phyloP scores from a whole-genome alignment of 2,888 invertebrate genomes.

The Myopa testacea region DNA sequence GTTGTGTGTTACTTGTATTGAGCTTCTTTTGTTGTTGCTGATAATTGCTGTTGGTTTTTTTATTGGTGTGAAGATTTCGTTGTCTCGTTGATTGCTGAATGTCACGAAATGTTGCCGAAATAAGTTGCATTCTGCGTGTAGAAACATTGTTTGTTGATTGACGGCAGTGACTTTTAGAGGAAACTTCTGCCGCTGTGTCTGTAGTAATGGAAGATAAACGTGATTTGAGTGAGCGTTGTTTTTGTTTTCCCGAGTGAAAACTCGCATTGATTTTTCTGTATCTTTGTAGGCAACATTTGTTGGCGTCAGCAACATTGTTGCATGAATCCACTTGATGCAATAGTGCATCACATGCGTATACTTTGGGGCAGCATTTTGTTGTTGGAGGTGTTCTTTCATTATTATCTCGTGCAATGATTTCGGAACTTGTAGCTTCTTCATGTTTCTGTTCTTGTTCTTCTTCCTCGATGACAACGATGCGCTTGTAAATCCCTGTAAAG shows the following conservation, averaged over 20 bases:
- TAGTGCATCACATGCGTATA: slow-evolving; percentile 30
- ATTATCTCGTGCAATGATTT: slow-evolving; percentile 27
- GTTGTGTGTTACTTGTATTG: not conserved
- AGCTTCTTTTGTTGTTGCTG: slow-evolving; percentile 24
- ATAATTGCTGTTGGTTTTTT: slow-evolving; percentile 48
- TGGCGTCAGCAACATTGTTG: slow-evolving; percentile 18
- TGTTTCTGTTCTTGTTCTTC: not conserved
- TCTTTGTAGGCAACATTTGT: slow-evolving; percentile 8
- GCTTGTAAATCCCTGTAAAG: slow-evolving; percentile 49
- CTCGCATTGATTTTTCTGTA: slow-evolving; percentile 7
- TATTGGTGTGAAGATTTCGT: slow-evolving; percentile 49
- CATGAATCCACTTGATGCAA: slow-evolving; percentile 12
- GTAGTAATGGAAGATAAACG: slow-evolving; percentile 60
- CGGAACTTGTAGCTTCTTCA: not conserved
- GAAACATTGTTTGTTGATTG: slow-evolving; percentile 10
- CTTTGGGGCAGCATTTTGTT: slow-evolving; percentile 40
- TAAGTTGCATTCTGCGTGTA: slow-evolving; percentile 23
- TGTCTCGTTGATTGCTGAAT: slow-evolving; percentile 44
- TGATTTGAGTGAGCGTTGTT: slow-evolving; percentile 51
- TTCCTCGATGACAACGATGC: slow-evolving; percentile 39
- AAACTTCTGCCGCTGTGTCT: slow-evolving; percentile 27
- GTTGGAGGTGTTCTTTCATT: slow-evolving; percentile 35
- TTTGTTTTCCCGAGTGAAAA: slow-evolving; percentile 26
- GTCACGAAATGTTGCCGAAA: slow-evolving; percentile 38
- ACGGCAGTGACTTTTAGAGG: not conserved